Conservation (phyloP, 2,113 vertebrate species). For the Elachura formosa region DNA sequence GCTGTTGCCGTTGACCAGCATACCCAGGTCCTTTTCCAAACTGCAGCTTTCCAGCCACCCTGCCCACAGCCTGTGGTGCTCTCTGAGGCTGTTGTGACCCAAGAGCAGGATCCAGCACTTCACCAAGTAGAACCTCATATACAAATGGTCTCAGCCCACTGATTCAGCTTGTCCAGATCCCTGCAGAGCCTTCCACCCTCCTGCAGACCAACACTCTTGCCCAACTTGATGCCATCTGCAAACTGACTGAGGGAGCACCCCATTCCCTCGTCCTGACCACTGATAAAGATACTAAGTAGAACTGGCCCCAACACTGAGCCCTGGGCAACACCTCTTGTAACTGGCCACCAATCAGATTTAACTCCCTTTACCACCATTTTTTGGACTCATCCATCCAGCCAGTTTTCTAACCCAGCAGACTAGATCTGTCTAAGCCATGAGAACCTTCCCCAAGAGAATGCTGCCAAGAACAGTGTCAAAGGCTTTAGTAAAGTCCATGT, state of each 20-base stretch:
- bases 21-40: neutral
- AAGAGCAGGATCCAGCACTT: neutral
- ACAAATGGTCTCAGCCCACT: neutral
- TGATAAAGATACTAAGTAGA: neutral
- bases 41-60: neutral
- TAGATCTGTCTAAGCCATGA: neutral
- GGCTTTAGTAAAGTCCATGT: neutral
- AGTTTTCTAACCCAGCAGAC: neutral
- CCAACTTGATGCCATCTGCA: neutral
- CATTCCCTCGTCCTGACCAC: rapidly evolving
- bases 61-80: rapidly evolving
- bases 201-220: neutral
- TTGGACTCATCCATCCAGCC: neutral
- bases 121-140: neutral
- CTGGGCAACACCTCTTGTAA: neutral
- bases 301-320: neutral
- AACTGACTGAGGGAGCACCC: neutral
- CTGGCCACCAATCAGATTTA: neutral
- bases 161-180: neutral
- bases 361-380: neutral
- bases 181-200: neutral
- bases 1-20: neutral
- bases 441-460: neutral
- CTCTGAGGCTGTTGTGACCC: neutral
- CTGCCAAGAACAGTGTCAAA: neutral